phyloP scores from a whole-genome alignment of 2,113 vertebrate genomes.

The Pluvialis apricaria region DNA sequence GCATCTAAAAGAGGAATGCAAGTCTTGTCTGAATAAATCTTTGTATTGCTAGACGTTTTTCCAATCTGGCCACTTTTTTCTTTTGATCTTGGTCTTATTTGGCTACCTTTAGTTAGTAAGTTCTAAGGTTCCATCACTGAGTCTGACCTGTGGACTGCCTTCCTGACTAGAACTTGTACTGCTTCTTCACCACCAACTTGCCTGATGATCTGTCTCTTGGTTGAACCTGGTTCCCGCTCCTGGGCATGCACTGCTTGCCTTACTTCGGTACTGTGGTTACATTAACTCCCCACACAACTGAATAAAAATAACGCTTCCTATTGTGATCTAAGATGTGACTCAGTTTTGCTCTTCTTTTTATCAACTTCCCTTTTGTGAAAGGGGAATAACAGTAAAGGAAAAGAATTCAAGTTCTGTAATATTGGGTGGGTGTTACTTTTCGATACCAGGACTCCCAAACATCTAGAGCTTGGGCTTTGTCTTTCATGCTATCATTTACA shows the following conservation, averaged over 20 bases:
- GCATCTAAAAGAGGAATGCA: neutral
- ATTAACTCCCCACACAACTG: neutral
- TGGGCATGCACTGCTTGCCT: neutral
- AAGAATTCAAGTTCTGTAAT: neutral
- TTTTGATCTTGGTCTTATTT: neutral
- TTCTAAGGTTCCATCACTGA: neutral
- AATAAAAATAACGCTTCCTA: neutral
- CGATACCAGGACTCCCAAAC: neutral
- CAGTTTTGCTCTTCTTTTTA: neutral
- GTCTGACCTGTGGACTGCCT: neutral
- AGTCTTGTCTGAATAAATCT: neutral
- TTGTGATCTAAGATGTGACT: neutral
- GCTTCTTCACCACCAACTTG: neutral
- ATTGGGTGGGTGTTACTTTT: neutral
- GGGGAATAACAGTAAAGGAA: neutral
- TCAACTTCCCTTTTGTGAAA: neutral
- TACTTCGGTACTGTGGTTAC: neutral
- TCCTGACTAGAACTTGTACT: neutral
- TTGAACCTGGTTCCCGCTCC: neutral
- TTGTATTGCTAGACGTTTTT: neutral
- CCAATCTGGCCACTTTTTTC: neutral
- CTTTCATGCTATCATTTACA: neutral
- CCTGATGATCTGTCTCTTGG: neutral
- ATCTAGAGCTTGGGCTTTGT: neutral
- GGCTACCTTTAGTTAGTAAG: neutral